Conservation (phyloP, 2,113 vertebrate species). For the Ochotona princeps region DNA sequence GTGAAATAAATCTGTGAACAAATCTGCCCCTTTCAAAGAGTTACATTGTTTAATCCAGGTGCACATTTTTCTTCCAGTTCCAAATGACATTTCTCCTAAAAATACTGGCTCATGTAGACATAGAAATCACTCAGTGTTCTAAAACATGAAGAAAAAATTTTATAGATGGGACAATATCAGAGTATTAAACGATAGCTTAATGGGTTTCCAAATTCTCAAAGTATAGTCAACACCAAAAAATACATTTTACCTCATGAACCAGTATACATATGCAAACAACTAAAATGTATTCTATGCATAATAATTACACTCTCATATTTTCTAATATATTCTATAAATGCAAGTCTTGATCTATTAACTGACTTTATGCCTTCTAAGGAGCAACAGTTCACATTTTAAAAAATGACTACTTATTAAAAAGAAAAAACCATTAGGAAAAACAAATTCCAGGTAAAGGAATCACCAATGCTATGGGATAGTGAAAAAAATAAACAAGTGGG, state of each 20-base stretch:
- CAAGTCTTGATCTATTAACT: background rate
- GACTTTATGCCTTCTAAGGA: slow-evolving; percentile 37
- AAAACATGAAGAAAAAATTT: background rate
- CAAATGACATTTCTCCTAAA: slow-evolving; percentile 17
- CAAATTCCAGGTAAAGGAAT: slow-evolving; percentile 5
- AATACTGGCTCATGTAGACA: background rate
- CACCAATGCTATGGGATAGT: background rate
- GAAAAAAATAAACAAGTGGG: background rate
- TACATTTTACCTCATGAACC: background rate
- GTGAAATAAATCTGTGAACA: background rate
- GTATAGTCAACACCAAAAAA: background rate
- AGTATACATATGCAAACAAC: background rate
- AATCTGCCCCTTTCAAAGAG: background rate
- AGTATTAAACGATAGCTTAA: background rate
- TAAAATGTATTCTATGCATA: background rate
- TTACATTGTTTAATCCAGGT: background rate
- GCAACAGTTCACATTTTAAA: background rate
- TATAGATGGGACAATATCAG: background rate
- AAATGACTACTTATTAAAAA: background rate
- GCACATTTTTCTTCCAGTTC: background rate
- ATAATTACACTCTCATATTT: background rate
- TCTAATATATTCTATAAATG: background rate
- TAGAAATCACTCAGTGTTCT: background rate
- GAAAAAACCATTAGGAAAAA: slow-evolving; percentile 13
- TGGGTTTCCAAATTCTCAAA: slow-evolving; percentile 24